Evolutionary conservation across 2,113 vertebrate species (phyloP).

Genomic region (Agapornis roseicollis): DNA sequence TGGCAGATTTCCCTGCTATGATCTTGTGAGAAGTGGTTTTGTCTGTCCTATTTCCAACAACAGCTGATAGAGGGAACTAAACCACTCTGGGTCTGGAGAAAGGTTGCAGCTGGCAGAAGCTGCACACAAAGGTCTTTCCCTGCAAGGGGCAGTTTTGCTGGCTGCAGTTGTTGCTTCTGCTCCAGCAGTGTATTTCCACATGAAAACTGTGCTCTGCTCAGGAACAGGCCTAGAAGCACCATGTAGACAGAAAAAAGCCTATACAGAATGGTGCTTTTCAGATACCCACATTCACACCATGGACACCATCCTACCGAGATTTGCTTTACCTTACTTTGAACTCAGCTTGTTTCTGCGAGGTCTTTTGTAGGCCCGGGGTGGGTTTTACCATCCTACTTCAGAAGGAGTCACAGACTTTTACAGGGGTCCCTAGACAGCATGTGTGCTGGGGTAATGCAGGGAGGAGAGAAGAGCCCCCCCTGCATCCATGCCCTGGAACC

Average conservation of each 20-base stretch:
- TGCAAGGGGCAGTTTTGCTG: not conserved
- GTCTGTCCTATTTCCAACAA: not conserved
- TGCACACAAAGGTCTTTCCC: not conserved
- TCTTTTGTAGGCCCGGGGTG: rapidly evolving
- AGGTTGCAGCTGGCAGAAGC: not conserved
- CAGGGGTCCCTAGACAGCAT: not conserved
- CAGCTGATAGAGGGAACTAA: rapidly evolving
- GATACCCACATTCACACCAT: rapidly evolving
- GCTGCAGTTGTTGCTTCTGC: not conserved
- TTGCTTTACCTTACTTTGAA: rapidly evolving
- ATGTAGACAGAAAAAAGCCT: rapidly evolving
- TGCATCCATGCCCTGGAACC: not conserved
- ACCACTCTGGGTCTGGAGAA: no score
- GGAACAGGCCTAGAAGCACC: rapidly evolving
- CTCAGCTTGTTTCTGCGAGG: rapidly evolving
- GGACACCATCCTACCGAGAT: not conserved
- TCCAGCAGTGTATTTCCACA: rapidly evolving
- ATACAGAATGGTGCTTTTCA: not conserved
- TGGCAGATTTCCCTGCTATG: not conserved
- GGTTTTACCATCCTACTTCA: not conserved
- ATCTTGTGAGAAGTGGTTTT: not conserved
- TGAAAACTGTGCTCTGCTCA: rapidly evolving
- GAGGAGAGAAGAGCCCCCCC: rapidly evolving
- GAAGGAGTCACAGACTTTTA: no score
- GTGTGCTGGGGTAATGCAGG: rapidly evolving